These are phyloP conservation scores for Chaenocephalus aceratus DNA, from an alignment of 2,113 vertebrate genomes.

Conservation along the genomic window DNA sequence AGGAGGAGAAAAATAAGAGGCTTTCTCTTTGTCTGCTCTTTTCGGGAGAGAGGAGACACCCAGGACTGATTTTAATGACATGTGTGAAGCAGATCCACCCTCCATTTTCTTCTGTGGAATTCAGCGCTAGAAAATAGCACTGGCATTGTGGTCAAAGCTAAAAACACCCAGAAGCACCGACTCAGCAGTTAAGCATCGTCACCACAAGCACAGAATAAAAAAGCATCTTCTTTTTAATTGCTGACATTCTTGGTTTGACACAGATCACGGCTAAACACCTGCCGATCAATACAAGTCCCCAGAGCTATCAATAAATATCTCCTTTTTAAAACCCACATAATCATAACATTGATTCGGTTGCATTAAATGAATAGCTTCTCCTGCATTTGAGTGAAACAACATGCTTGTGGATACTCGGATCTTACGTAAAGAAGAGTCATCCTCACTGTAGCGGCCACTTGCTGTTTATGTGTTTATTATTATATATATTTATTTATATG, in stretches of 20 bases:
- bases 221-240: conserved; percentile 15
- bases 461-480: too few species aligned
- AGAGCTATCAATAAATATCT: conserved; percentile 6
- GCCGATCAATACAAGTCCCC: background rate
- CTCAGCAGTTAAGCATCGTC: conserved; percentile 63
- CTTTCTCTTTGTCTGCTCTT: conserved; percentile 68
- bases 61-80: conserved; percentile 79
- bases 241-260: conserved; percentile 26
- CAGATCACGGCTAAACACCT: conserved; percentile 54
- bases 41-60: conserved; percentile 68
- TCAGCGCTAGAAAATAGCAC: conserved; percentile 70
- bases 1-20: conserved; percentile 63
- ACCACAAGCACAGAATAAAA: conserved; percentile 68
- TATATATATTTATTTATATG: too few species aligned
- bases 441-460: background rate
- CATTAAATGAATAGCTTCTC: background rate
- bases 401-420: conserved; percentile 2
- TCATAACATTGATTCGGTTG: conserved; percentile 15
- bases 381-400: background rate
- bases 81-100: conserved; percentile 77
- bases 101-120: conserved; percentile 67
- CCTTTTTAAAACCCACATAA: background rate
- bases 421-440: conserved; percentile 31
- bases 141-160: conserved; percentile 68
- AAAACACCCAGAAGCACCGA: conserved; percentile 65